A percentile compares a stretch with the other conserved stretches of the same genome.
Evolutionary conservation across 2,113 vertebrate species (phyloP).

Genomic region (Lophius piscatorius): DNA sequence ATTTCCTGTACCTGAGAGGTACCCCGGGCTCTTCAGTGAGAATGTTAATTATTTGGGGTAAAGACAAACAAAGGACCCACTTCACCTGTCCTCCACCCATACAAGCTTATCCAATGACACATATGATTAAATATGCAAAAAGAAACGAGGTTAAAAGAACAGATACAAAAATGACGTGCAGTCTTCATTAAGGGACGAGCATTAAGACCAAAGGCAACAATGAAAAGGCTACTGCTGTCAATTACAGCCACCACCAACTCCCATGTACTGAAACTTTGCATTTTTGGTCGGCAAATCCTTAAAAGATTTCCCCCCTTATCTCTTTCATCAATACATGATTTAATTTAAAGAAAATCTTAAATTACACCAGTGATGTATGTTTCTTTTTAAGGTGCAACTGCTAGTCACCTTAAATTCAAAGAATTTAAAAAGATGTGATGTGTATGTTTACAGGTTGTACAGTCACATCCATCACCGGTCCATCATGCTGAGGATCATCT

Average conservation of each 20-base stretch:
- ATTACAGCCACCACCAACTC: conserved; percentile 52
- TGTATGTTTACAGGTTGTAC: conserved; percentile 39
- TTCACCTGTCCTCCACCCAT: neutral
- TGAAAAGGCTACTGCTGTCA: conserved; percentile 36
- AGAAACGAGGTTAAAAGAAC: neutral
- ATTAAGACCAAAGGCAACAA: neutral
- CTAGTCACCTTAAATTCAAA: conserved; percentile 58
- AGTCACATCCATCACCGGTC: conserved; percentile 91
- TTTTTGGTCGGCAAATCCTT: conserved; percentile 51
- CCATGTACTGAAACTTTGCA: conserved; percentile 29
- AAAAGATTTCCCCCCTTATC: conserved; percentile 43
- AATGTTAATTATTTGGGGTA: neutral
- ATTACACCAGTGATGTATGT: conserved; percentile 66
- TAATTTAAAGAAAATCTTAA: conserved; percentile 55
- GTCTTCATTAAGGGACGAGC: conserved; percentile 1
- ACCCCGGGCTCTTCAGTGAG: conserved; percentile 19
- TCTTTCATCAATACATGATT: conserved; percentile 51
- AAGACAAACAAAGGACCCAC: conserved; percentile 4
- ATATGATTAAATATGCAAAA: neutral
- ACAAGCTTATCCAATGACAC: neutral
- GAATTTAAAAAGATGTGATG: conserved; percentile 51
- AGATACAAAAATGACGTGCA: neutral
- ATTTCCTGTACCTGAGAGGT: conserved; percentile 18
- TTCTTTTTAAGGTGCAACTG: conserved; percentile 45
- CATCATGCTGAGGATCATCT: conserved; percentile 99